Evolutionary conservation across 2,113 vertebrate species (phyloP).

Genomic region (Chamaetylas fuelleborni): DNA sequence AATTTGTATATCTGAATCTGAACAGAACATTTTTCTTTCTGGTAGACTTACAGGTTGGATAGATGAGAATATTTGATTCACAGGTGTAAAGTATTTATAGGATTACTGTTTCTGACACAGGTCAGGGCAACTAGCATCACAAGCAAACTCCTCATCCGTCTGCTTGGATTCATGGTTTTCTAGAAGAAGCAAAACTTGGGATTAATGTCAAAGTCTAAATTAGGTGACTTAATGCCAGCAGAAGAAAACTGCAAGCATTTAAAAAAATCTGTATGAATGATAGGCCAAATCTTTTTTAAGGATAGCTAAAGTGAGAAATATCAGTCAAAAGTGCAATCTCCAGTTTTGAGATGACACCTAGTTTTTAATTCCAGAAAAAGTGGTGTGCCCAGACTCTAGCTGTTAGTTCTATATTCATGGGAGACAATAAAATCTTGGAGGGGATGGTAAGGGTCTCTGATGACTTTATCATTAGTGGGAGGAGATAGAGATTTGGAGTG

Average conservation of each 20-base stretch:
- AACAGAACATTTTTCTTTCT: neutral
- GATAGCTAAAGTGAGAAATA: neutral
- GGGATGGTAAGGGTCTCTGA: neutral
- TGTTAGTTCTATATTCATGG: neutral
- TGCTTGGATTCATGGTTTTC: neutral
- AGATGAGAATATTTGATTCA: neutral
- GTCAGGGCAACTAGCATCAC: neutral
- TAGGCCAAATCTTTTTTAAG: neutral
- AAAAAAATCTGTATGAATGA: rapidly evolving
- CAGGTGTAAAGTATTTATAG: neutral
- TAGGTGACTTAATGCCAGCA: neutral
- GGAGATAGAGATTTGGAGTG: neutral
- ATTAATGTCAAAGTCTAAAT: neutral
- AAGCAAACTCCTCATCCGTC: neutral
- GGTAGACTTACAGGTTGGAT: neutral
- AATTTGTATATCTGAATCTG: neutral
- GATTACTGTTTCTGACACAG: neutral
- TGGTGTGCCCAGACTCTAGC: neutral
- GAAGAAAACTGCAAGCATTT: neutral
- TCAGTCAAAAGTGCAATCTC: neutral
- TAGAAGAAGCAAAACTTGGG: neutral
- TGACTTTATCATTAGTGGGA: neutral
- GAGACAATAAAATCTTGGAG: neutral
- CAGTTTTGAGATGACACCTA: neutral
- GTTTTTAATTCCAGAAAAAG: neutral